Conservation (phyloP, 2,113 vertebrate species). For the Myocastor coypus region DNA sequence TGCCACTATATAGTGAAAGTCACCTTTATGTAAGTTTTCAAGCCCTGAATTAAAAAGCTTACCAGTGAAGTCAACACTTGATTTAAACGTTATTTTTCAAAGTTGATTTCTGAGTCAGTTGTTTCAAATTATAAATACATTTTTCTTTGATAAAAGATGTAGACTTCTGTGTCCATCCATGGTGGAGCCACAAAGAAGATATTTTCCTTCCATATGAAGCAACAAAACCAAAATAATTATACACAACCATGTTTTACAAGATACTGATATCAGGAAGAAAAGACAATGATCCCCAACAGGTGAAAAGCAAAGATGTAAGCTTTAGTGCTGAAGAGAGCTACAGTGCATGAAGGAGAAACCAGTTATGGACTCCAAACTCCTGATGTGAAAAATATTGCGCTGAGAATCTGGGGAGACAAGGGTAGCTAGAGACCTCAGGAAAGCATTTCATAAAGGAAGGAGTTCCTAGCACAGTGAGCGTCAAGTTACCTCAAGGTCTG, state of each 20-base stretch:
- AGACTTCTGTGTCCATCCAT: not conserved
- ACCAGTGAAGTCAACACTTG: not conserved
- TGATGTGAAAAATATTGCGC: not conserved
- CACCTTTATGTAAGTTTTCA: not conserved
- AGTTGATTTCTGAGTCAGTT: not conserved
- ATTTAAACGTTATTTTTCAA: conserved; percentile 1
- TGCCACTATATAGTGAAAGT: not conserved
- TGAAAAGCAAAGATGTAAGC: not conserved
- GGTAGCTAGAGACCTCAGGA: not conserved
- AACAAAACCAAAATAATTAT: not conserved
- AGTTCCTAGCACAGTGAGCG: not conserved
- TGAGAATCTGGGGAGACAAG: not conserved
- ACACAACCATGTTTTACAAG: not conserved
- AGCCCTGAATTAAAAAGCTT: not conserved
- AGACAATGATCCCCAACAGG: not conserved
- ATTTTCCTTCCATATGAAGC: not conserved
- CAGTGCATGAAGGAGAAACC: not conserved
- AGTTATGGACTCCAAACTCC: not conserved
- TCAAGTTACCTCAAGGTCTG: not conserved
- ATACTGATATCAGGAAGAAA: not conserved
- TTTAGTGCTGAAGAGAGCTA: not conserved
- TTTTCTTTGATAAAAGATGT: not conserved
- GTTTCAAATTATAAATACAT: not conserved
- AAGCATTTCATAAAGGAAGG: not conserved
- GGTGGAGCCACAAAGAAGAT: not conserved